A percentile compares a stretch with the other conserved stretches of the same genome.
phyloP scores from a whole-genome alignment of 2,113 vertebrate genomes.

The Apeltes quadracus region DNA sequence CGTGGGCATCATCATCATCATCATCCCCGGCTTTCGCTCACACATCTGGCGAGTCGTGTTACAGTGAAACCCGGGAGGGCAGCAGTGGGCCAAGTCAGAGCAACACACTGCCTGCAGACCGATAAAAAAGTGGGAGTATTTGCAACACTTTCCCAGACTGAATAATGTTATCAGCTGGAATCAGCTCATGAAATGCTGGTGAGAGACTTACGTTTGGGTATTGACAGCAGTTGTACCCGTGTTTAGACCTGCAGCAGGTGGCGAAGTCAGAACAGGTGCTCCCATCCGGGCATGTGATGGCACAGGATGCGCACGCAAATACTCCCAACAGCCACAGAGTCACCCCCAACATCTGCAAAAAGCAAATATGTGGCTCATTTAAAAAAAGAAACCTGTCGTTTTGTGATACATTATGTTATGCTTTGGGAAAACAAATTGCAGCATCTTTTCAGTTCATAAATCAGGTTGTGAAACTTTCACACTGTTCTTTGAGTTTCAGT shows the following conservation, averaged over 20 bases:
- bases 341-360: constrained; percentile 67
- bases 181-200: no score
- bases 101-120: constrained; percentile 77
- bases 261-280: constrained; percentile 36
- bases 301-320: constrained; percentile 42
- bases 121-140: background rate
- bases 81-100: constrained; percentile 74
- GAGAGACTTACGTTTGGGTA: constrained; percentile 68
- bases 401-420: background rate
- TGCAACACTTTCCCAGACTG: background rate
- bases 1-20: constrained; percentile 38
- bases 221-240: constrained; percentile 73
- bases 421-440: background rate
- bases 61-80: constrained; percentile 70
- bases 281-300: constrained; percentile 71
- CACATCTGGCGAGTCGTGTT: constrained; percentile 53
- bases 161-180: background rate
- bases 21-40: constrained; percentile 54
- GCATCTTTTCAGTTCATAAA: background rate
- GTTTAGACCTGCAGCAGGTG: constrained; percentile 67
- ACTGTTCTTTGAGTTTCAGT: background rate
- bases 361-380: background rate
- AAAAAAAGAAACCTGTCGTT: background rate
- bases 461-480: background rate
- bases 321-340: constrained; percentile 47